Base-by-base conservation (phyloP, 2,113 vertebrate species). In the Triplophysa tibetana region DNA sequence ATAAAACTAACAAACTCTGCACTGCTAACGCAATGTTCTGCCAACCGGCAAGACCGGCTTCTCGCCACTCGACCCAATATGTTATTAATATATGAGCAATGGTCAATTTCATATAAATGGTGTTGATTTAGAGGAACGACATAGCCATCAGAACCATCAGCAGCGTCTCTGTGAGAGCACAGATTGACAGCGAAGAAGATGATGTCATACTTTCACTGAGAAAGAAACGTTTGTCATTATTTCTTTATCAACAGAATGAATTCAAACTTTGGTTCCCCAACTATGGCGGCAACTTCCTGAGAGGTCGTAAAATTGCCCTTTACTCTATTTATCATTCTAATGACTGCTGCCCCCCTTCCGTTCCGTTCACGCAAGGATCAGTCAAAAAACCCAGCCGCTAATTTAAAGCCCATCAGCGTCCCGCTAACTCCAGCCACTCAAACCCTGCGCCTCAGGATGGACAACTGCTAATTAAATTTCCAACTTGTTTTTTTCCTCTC, bases 391-490 rank as follows among this genome's bases (percentile, higher is more conserved):
- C 0, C 29, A 26, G 52, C 69, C 26, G 74, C 80, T 87, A 84
- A 89, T 86, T 69, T 82, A 86, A 77, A 82, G 67, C 68, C 81
- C 82, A 81, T 78, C 63, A 9, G 66, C 88, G 77, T 83, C 83
- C 86, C 78, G 70, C 86, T 69, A 68, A 81, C 87, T 17, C 81
- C 79, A 81, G 75, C 83, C 84, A 75, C 85, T 83, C 23, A 83
- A 88, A 81, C 86, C 83, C 80, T 85, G 84, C 67, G 69, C 81
- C 79, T 56, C 11, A 83, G 81, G 85, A 85, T 41, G 83, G 85
- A 88, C 88, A 86, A 85, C 84, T 50, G 70, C 89, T 91, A 91
- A 92, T 92, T 92, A 87, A 89, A 90, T 89, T 89, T 90, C 88
- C 89, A 88, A 86, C 85, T 89, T 84, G 74, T 80, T 83, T 87